Conservation (phyloP, 2,113 vertebrate genomes). For the Gnathochromis pfefferi region DNA sequence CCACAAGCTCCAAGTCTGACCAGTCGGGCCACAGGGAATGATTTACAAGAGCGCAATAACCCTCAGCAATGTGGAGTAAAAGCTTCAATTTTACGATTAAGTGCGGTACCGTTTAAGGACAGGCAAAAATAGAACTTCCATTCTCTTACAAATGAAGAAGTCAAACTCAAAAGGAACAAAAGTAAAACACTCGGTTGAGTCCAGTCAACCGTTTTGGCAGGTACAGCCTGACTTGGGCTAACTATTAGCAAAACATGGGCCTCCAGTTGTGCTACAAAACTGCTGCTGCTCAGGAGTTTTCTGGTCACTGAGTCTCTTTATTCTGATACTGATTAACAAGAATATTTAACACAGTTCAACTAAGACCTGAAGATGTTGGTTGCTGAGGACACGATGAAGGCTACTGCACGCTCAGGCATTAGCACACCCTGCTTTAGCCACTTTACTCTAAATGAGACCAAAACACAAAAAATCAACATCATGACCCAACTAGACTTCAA, state of each 20-base stretch:
- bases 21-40: not conserved
- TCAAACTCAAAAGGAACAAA: not conserved
- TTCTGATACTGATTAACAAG: not conserved
- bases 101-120: not conserved
- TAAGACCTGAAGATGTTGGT: not conserved
- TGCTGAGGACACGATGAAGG: not conserved
- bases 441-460: not conserved
- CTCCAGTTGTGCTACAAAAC: not conserved
- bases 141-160: not conserved
- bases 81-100: not conserved
- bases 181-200: accelerated
- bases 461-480: accelerated
- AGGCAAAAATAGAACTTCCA: not conserved
- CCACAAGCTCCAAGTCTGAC: not conserved
- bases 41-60: not conserved
- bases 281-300: not conserved
- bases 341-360: not conserved
- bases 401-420: not conserved
- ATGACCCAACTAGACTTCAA: not conserved
- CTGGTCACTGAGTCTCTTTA: not conserved
- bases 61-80: not conserved
- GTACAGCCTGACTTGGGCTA: not conserved
- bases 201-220: not conserved
- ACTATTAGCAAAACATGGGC: not conserved
- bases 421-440: not conserved